Evolutionary conservation across 2,113 vertebrate genomes (phyloP), one percentile per base, ranked within the genome.

Genomic region (Lichenostomus cassidix): DNA sequence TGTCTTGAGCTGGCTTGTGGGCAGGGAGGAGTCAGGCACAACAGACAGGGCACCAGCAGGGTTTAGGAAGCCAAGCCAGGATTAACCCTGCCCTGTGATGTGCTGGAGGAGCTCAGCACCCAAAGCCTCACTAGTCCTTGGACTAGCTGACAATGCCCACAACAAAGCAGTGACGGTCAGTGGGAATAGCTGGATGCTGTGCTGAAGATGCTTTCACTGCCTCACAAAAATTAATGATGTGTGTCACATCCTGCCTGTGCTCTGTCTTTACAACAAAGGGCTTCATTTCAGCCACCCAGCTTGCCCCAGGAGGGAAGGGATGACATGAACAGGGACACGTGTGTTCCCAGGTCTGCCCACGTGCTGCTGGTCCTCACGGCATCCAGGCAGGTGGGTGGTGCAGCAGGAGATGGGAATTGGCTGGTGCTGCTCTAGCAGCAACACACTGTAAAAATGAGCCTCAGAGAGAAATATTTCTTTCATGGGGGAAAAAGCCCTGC

Each of bases 61-160:
- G 92, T 25, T 93, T 81, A 77, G 52, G 83, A 83, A 94, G 64
- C 68, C 53, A 87, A 87, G 76, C 49, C 89, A 89, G 79, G 86
- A 89, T 89, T 95, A 86, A 90, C 73, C 73, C 78, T 74, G 79
- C 83, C 79, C 82, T 68, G 89, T 0, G 3, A 69, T n/a, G 47
- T 24, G 55, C 74, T 21, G 2, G 31, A 75, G 59, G 24, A 89
- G 85, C 76, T 95, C 92, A 89, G 60, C 67, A 35, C 23, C 83
- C 80, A 81, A 90, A 94, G 92, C 90, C 62, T 84, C 7, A 0
- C 52, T 68, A 85, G 90, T 63, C 83, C 86, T 28, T 5, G 25
- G 71, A 55, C 68, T 64, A 62, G 79, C 79, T 77, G 83, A 86
- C 69, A 33, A 64, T 29, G 69, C 83, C 53, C 64, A 83, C 85